Evolutionary conservation across 1,140 invertebrate genomes (phyloP).

Genomic region (Diorhabda carinulata): DNA sequence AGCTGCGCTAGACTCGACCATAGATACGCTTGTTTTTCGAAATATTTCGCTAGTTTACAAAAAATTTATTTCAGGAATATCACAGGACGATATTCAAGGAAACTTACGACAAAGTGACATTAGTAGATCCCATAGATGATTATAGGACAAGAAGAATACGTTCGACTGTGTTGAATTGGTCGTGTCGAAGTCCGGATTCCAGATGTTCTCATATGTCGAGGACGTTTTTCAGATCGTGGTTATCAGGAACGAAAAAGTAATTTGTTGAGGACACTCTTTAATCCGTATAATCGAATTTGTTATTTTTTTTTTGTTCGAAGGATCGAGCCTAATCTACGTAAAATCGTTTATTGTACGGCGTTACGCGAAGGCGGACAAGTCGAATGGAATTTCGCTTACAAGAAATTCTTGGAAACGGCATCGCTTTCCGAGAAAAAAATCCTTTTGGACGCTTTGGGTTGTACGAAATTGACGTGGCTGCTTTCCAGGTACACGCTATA

Average conservation of each 20-base stretch:
- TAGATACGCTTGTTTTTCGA: too few species aligned
- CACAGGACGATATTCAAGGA: constrained; percentile 33
- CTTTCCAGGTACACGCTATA: constrained; percentile 54
- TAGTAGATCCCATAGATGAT: constrained; percentile 40
- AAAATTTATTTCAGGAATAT: constrained; percentile 25
- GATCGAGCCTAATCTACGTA: constrained; percentile 70
- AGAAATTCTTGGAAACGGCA: constrained; percentile 64
- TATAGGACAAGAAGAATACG: constrained; percentile 51
- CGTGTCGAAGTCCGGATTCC: constrained; percentile 51
- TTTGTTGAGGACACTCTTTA: neutral
- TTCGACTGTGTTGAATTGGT: constrained; percentile 49
- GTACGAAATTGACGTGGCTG: constrained; percentile 69
- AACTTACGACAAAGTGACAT: constrained; percentile 32
- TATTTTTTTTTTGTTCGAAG: constrained; percentile 48
- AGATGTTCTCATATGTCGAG: constrained; percentile 49
- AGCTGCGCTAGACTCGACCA: too few species aligned
- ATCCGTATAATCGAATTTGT: neutral
- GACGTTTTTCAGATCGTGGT: constrained; percentile 50
- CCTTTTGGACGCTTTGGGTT: constrained; percentile 67
- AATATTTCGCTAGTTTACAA: too few species aligned
- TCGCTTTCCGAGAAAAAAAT: constrained; percentile 62
- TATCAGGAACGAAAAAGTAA: constrained; percentile 37
- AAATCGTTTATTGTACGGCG: constrained; percentile 74
- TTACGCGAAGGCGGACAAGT: constrained; percentile 65
- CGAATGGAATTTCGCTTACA: constrained; percentile 80